Evolutionary conservation across 1,140 invertebrate species (phyloP), one percentile per base, ranked within the genome.

Genomic region (Ladona fulva): DNA sequence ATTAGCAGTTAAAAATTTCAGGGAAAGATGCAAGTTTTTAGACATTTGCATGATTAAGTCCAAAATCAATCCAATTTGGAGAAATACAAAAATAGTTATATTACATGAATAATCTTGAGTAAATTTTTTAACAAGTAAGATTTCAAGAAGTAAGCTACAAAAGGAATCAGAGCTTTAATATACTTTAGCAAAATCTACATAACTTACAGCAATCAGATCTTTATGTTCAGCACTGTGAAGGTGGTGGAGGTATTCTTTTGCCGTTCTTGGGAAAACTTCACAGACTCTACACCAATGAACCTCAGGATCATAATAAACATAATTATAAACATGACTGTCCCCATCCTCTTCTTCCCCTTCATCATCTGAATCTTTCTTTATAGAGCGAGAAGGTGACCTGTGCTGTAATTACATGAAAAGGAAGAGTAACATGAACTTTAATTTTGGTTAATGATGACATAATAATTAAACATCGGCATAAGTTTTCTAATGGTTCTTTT

Each of bases 241-340:
- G 88, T 95, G 94, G 85, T 91, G 91, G 73, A 95, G 86, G 84
- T 93, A 93, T 83, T 94, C 92, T 84, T 93, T 93, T 74, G 93
- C 93, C 14, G 93, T 94, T 83, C 91, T 89, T 37, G 94, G 94
- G 83, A 95, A 95, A 81, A 93, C 91, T 85, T 94, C 91, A 85
- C 94, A 95, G 74, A 91, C 88, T 77, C 92, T 88, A 84, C 94
- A 95, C 94, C 94, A 95, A 85, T 95, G 93, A 86, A 94, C 91
- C 85, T 94, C 93, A 0, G 93, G 92, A 86, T 95, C 94, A 82
- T 93, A 95, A 85, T 94, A 92, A 42, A 93, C 90, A 82, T 92
- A 92, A 88, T 93, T 94, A 84, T 90, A 90, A 82, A 89, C 12
- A 84, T 84, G 37, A 66, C 74, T 16, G 0, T 78, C 74, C 0